Evolutionary conservation across 1,140 invertebrate species (phyloP).

Genomic region (Pseudomyrmex gracilis): DNA sequence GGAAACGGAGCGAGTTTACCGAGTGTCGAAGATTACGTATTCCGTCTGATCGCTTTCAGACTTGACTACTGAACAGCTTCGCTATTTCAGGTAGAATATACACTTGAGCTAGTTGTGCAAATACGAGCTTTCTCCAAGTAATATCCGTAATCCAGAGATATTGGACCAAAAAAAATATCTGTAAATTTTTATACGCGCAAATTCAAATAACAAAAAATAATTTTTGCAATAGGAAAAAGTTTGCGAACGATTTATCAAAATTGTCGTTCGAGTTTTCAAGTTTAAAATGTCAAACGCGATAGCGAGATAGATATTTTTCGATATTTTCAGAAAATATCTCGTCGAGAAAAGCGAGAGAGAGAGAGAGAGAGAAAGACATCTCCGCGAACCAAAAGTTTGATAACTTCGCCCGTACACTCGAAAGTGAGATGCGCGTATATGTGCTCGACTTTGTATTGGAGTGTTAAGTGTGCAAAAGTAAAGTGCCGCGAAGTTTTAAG

Average conservation of each 20-base stretch:
- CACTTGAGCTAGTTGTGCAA: constrained; percentile 13
- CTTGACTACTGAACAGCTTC: constrained; percentile 2
- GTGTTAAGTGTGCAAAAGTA: constrained; percentile 3
- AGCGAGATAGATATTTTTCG: not conserved
- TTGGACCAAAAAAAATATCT: not conserved
- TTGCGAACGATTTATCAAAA: not conserved
- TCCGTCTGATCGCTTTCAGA: constrained; percentile 23
- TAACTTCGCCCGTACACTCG: too few species aligned
- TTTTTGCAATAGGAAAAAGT: not conserved
- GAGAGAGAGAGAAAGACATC: too few species aligned
- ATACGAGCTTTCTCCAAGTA: not conserved
- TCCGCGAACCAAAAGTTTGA: too few species aligned
- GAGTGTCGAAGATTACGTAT: constrained; percentile 7
- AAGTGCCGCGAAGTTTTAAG: constrained; percentile 16
- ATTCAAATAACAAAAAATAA: not conserved
- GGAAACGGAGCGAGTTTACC: too few species aligned
- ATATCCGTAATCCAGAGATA: not conserved
- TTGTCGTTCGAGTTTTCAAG: not conserved
- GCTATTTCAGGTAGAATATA: not conserved
- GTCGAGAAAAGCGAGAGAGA: too few species aligned
- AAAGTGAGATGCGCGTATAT: not conserved
- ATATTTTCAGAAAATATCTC: not conserved
- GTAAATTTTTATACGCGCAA: too few species aligned
- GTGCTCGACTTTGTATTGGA: not conserved
- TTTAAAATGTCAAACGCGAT: not conserved